Percentiles rank a stretch among this genome's conserved stretches.
phyloP scores from a whole-genome alignment of 2,888 invertebrate species.

The Drosophila gaucha region DNA sequence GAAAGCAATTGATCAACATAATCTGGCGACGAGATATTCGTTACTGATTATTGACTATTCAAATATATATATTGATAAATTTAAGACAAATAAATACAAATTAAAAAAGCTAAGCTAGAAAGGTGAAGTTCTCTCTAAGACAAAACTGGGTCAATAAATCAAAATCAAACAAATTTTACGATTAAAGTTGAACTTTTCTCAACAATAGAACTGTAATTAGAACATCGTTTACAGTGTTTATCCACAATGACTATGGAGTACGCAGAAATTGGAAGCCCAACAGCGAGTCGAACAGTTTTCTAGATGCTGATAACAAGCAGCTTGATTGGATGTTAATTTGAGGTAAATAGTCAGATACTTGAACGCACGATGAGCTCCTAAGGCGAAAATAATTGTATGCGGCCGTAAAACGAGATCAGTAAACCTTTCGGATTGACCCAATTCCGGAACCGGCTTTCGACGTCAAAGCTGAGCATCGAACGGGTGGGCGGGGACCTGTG shows the following conservation, averaged over 20 bases:
- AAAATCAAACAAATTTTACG: constrained; percentile 12
- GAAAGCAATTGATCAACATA: constrained; percentile 22
- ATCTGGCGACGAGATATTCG: background rate
- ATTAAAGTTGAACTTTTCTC: background rate
- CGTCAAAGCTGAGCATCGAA: constrained; percentile 1
- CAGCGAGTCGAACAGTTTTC: background rate
- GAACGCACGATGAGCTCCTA: constrained; percentile 19
- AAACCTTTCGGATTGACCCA: constrained; percentile 78
- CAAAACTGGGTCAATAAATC: constrained; percentile 12
- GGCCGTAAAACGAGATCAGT: constrained; percentile 69
- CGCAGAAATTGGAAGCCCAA: background rate
- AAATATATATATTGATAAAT: background rate
- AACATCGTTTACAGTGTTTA: constrained; percentile 22
- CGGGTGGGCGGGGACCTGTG: constrained; percentile 21
- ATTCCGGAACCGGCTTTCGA: constrained; percentile 69
- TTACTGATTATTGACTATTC: background rate
- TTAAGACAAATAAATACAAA: background rate
- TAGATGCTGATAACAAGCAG: constrained; percentile 30
- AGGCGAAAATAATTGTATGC: constrained; percentile 42
- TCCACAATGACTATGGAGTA: constrained; percentile 1
- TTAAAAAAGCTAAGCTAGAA: no score
- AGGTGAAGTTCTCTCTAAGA: constrained; percentile 3
- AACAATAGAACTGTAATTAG: constrained; percentile 22
- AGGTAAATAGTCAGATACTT: constrained; percentile 19
- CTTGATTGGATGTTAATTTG: constrained; percentile 52